A percentile compares a stretch with the other conserved stretches of the same genome.
Evolutionary conservation across 2,888 invertebrate species (phyloP).

Genomic region (Drosophila meridiana): DNA sequence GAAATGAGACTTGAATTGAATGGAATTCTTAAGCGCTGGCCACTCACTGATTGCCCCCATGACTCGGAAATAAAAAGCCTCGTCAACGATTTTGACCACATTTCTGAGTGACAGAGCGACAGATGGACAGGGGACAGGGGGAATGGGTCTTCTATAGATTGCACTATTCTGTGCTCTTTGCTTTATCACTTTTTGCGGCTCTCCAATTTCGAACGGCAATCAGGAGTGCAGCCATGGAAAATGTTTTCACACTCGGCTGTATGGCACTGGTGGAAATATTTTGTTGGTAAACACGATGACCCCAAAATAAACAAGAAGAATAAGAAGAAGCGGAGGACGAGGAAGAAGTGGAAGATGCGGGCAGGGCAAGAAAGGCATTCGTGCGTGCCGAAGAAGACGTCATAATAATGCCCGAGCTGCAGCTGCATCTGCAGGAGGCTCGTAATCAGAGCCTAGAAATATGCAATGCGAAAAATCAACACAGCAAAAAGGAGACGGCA

Average conservation of each 20-base stretch:
- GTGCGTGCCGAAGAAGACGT: constrained; percentile 68
- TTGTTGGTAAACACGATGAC: constrained; percentile 77
- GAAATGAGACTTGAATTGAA: neutral
- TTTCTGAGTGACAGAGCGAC: constrained; percentile 34
- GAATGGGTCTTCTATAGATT: constrained; percentile 21
- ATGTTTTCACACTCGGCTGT: constrained; percentile 72
- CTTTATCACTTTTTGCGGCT: constrained; percentile 44
- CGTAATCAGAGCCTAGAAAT: constrained; percentile 69
- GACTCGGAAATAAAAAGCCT: constrained; percentile 23
- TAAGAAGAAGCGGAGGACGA: neutral
- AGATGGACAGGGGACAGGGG: constrained; percentile 14
- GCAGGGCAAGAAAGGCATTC: constrained; percentile 41
- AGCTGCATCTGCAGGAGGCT: constrained; percentile 40
- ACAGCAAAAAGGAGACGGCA: constrained; percentile 49
- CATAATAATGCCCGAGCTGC: constrained; percentile 66
- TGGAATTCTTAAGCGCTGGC: constrained; percentile 9
- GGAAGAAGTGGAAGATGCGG: neutral
- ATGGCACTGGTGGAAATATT: constrained; percentile 63
- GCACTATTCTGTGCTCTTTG: constrained; percentile 30
- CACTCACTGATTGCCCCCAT: constrained; percentile 39
- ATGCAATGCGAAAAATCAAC: constrained; percentile 79
- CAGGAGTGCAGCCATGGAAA: constrained; percentile 72
- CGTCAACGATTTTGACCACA: constrained; percentile 54
- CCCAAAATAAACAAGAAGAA: constrained; percentile 72
- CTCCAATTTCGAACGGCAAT: constrained; percentile 70